Base-by-base conservation (phyloP, 2,797 vertebrate genomes). In the Oreochromis mossambicus region DNA sequence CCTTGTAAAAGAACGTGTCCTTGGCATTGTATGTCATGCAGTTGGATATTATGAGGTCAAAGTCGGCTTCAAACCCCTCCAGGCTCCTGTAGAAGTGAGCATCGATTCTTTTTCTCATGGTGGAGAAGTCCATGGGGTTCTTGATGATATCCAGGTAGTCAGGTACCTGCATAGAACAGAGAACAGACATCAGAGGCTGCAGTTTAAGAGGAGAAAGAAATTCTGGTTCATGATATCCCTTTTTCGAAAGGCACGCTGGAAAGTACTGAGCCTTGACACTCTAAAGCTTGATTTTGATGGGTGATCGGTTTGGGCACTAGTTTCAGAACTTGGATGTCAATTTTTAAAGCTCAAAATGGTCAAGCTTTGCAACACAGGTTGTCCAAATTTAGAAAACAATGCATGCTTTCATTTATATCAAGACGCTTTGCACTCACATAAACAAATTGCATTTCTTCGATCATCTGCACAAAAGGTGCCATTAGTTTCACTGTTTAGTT, bases 1-100 rank as follows among this genome's bases (percentile, higher is more conserved):
- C 97, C 86, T 97, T 97, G 94, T 98, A 97, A 92, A 99, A 99
- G 91, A 98, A 98, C 0, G 97, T 98, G 89, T 99, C 99, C 96
- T 98, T 99, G 93, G 97, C 97, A 56, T 99, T 99, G 94, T 99
- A 99, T 81, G 96, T 97, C 98, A 99, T 96, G 96, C 99, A 99
- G 95, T 99, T 99, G 91, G 96, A 94, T 90, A 99, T 97, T 55
- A 99, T 97, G 83, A 99, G 97, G 93, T 98, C 96, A 81, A 99
- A 99, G 94, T 99, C 99, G 1, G 96, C 96, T 95, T 99, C 98
- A 87, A 99, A 98, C 21, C 98, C 97, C 52, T 96, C 96, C 86
- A 99, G 94, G 91, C 95, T 98, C 76, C 87, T 95, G 94, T 99
- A 99, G 73, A 91, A 92, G 86, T 99, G 98, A 19, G 94, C 93